Conservation (phyloP, 1,140 invertebrate species). For the Drosophila saltans region DNA sequence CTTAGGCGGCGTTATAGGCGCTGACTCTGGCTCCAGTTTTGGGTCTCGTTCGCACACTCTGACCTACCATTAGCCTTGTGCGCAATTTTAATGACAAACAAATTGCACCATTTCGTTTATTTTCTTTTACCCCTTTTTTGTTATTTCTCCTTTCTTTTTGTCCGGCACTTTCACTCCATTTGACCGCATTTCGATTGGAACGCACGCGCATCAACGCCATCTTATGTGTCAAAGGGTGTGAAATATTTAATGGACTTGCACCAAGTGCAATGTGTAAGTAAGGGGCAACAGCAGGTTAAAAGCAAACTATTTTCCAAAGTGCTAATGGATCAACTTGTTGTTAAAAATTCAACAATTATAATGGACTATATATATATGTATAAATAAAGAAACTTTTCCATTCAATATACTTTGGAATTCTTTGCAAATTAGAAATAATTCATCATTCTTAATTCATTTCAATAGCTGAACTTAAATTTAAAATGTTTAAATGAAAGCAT, state of each 20-base stretch:
- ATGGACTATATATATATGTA: neutral
- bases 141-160: constrained; percentile 28
- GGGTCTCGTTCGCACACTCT: constrained; percentile 17
- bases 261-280: neutral
- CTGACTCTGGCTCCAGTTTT: neutral
- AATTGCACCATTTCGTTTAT: constrained; percentile 62
- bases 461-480: no score
- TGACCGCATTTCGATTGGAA: constrained; percentile 76
- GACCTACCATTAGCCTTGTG: constrained; percentile 74
- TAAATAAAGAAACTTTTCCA: neutral
- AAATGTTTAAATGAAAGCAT: no score
- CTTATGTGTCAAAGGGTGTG: constrained; percentile 71
- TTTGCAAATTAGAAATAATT: neutral
- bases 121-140: constrained; percentile 24
- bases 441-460: neutral
- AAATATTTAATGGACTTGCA: constrained; percentile 72
- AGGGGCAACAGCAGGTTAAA: neutral
- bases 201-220: constrained; percentile 64
- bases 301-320: neutral
- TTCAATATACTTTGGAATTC: neutral
- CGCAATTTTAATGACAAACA: constrained; percentile 81
- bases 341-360: neutral
- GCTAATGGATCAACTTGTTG: neutral
- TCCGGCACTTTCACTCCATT: constrained; percentile 58
- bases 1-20: constrained; percentile 33